Base-by-base conservation (phyloP, 1,140 invertebrate genomes). In the Holcopasites calliopsidis region DNA sequence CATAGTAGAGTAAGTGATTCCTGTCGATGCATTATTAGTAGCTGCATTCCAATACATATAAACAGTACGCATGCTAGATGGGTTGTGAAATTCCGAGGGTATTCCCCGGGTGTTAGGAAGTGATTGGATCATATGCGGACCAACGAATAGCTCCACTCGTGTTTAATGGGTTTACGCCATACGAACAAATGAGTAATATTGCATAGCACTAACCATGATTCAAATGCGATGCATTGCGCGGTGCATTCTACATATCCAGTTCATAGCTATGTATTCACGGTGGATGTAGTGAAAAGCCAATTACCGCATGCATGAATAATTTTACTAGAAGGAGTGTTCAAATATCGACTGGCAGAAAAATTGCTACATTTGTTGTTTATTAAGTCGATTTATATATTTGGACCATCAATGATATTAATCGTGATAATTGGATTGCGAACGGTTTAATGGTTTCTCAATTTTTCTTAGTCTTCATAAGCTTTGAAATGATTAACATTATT, bases 101-200 rank as follows among this genome's bases (percentile, higher is more conserved):
- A 71, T 71, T 76, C 74, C 57, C 66, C 21, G 66, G 64, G 58
- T 61, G 52, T 76, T 64, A 76, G 49, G 57, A 73, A 66, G 52
- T 69, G 66, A 77, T 80, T 64, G 74, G 75, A 80, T 80, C 65
- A 80, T 77, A 62, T 42, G 64, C 58, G 65, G 73, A 26, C 64
- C 54, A 76, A 76, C 73, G 55, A 69, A 62, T 76, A 74, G 16
- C 58, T 76, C 47, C 42, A 61, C 68, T 58, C 66, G 61, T 58
- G 65, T 62, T 62, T 76, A 80, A 80, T 80, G 65, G 75, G 55
- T 65, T 76, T 69, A 76, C 50, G 35, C 33, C 69, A 40, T 28
- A 11, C 60, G 54, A 62, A 72, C 58, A 72, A 77, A 71, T 77
- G 60, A 72, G 64, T 72, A 70, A 72, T 77, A 77, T 58, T 62